Base-by-base conservation (phyloP, 2,888 invertebrate species). In the Diloba caeruleocephala region DNA sequence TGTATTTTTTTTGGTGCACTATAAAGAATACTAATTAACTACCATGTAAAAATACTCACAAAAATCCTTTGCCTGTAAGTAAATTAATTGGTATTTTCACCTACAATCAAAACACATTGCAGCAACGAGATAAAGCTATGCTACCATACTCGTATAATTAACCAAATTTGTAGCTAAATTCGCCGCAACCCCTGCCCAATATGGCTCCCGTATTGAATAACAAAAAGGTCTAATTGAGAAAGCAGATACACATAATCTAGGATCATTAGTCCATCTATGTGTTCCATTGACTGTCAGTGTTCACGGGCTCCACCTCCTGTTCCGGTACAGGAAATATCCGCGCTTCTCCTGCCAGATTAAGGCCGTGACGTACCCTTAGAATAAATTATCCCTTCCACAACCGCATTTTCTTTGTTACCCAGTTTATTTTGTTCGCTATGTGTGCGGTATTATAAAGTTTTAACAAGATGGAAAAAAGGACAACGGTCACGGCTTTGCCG, bases 371-470 rank as follows among this genome's bases (percentile, higher is more conserved):
- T 59, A 63, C 66, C 76, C 60, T 58, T 68, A 59, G 85, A 84
- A 87, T 87, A 85, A 84, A 87, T 87, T 86, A 87, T 82, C 78
- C 78, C 67, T 65, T 54, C 71, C 71, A 64, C 58, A 63, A 51
- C 62, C 73, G 58, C 46, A 31, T 42, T 74, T 79, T 79, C 85
- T 87, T 85, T 85, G 85, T 86, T 81, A 72, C 67, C 53, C 60
- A 57, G 67, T 76, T 71, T 77, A 74, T 78, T 78, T 73, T 62
- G 57, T n/a, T 61, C 57, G 64, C 52, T 75, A 21, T 3, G 70
- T 79, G 70, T 72, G 61, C 56, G 63, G 65, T 53, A 71, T 73
- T 70, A 71, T 46, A 46, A 82, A 83, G 76, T 82, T 84, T 77
- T 82, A 85, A 85, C 71, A 74, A 84, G 73, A 71, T 70, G 52